A percentile compares a stretch with the other conserved stretches of the same genome.
Evolutionary conservation across 2,113 vertebrate species (phyloP).

Genomic region (Neolamprologus devosi): DNA sequence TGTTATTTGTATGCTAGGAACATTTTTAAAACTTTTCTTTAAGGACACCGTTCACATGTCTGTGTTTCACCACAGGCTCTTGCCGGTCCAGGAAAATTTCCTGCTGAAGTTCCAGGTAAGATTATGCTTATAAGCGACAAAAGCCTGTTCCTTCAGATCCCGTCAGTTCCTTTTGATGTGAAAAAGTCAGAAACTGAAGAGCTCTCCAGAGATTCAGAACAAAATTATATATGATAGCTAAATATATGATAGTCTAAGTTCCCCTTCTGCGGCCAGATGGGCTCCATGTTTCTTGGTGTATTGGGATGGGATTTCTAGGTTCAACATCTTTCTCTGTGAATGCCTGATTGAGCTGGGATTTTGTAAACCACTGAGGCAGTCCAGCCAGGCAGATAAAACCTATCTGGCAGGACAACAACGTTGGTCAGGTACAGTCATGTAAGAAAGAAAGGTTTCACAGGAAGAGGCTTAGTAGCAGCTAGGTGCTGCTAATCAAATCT

Average conservation of each 20-base stretch:
- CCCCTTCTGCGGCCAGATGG: neutral
- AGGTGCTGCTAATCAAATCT: neutral
- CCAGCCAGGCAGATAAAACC: neutral
- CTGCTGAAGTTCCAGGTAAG: constrained; percentile 89
- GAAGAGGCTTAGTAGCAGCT: neutral
- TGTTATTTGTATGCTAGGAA: neutral
- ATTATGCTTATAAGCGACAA: neutral
- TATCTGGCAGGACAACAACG: neutral
- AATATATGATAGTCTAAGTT: neutral
- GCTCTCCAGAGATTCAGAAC: neutral
- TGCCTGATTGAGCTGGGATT: neutral
- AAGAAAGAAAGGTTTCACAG: neutral
- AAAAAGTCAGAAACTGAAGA: neutral
- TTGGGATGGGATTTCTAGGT: neutral
- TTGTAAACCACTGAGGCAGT: neutral
- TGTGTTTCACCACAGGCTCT: constrained; percentile 70
- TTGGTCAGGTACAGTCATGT: neutral
- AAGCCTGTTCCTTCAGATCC: neutral
- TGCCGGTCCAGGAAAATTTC: constrained; percentile 92
- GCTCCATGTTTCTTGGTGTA: neutral
- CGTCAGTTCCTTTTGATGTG: neutral
- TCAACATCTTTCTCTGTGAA: neutral
- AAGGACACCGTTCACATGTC: neutral
- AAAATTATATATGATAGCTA: neutral
- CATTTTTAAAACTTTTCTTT: neutral